Base-by-base conservation (phyloP, 2,888 invertebrate species). In the Aporophyla lueneburgensis region DNA sequence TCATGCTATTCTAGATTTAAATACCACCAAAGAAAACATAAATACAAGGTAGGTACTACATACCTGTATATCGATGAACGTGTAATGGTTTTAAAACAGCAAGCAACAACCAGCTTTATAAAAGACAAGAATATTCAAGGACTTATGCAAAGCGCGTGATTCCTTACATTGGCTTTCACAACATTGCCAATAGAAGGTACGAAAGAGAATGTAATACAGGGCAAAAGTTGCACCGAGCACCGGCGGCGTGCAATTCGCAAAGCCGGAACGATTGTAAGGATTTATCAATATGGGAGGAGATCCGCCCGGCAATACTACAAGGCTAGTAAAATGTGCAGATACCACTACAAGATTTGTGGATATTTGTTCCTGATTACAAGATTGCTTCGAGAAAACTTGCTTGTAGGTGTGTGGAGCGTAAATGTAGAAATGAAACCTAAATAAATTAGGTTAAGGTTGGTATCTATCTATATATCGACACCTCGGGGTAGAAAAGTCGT, bases 191-290 rank as follows among this genome's bases (percentile, higher is more conserved):
- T 81, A 78, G 74, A 81, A 75, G 76, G 74, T 33, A 77, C 67
- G 68, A 81, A 87, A 79, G 75, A 77, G 92, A 93, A 93, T 93
- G 89, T 92, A 92, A 92, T 93, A 93, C 92, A 91, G 92, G 92
- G 92, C 91, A 89, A 92, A 93, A 92, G 90, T 92, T 92, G 92
- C 84, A 73, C 71, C 56, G 78, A 56, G 59, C 91, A 92, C 90
- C 87, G 89, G 89, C 88, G 88, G 87, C 92, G 91, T 92, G 92
- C 92, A 92, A 93, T 93, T 92, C 91, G 90, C 93, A 95, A 95
- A 95, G 95, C 94, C 90, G 85, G 91, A 93, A 77, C 93, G 93
- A 94, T 95, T 93, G 94, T 95, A 89, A 91, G 95, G 95, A 95
- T 95, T 95, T 95, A 93, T 93, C 94, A 93, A 94, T 93, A 94